Base-by-base conservation (phyloP, 64 coral and sea anemone genomes). In the Dendrophyllia cribrosa region DNA sequence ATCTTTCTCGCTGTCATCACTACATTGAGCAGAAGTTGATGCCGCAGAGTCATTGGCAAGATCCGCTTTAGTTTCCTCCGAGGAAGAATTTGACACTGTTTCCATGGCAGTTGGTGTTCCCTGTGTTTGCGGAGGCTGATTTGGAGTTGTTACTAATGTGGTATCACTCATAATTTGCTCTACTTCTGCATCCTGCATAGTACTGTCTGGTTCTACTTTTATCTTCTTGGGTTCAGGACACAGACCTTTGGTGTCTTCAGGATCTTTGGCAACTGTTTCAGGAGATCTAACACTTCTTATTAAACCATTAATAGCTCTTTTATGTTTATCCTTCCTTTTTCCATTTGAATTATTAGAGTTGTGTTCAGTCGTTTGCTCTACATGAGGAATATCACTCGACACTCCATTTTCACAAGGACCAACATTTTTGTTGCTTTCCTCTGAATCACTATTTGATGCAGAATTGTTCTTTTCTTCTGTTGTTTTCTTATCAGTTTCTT, bases 151-250 rank as follows among this genome's bases (percentile, higher is more conserved):
- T 25, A 7, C 59, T 51, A 66, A 52, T 11, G 65, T 60, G 47
- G 72, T 60, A 11, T 87, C 85, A 60, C 80, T 87, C 7, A 94
- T 61, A 66, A 91, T 74, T 51, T 81, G 55, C 49, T 94, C 74
- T 71, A 97, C 93, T 68, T 94, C 88, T 60, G 72, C 75, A 51
- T 87, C 74, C 75, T 86, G 88, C 61, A 94, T 63, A 4, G 88
- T 92, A 64, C 66, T 93, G 20, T 96, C 95, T 23, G 94, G 87
- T 88, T 97, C 95, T 78, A 97, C 20, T 94, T 94, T 97, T 43
- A 97, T 83, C 66, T 94, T 93, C 68, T 97, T 97, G 23, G 83
- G 63, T 19, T 92, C 48, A 64, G 95, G 75, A 62, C 75, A 87
- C 20, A 53, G n/a, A 56, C 79, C 88, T 78, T 78, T 89, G 55